Percentiles rank a stretch among this genome's conserved stretches.
phyloP scores from a whole-genome alignment of 2,113 vertebrate species.

The Corynorhinus townsendii region DNA sequence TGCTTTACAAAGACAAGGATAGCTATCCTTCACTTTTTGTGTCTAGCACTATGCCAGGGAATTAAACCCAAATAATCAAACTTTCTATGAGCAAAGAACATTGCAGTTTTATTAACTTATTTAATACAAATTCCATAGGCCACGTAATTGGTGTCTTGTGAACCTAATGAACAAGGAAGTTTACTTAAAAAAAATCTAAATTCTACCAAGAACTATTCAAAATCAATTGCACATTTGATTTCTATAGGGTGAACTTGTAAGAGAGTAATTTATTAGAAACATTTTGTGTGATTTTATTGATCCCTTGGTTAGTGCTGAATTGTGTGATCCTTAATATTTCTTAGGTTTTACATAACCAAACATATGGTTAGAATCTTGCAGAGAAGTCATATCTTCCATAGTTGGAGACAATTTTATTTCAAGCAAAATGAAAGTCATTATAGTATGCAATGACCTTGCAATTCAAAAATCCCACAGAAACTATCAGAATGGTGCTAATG shows the following conservation, averaged over 20 bases:
- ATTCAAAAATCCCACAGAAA: conserved; percentile 1
- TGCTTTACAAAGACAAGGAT: not conserved
- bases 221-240: conserved; percentile 11
- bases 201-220: not conserved
- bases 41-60: not conserved
- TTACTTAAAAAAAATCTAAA: not conserved
- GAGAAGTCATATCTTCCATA: not conserved
- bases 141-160: not conserved
- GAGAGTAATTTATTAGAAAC: not conserved
- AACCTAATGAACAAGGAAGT: not conserved
- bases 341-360: not conserved
- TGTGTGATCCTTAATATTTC: not conserved
- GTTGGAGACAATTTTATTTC: conserved; percentile 27
- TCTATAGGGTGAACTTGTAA: not conserved
- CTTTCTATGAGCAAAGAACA: not conserved
- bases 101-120: not conserved
- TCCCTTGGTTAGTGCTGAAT: not conserved
- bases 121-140: not conserved
- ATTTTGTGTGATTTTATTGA: not conserved
- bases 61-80: not conserved
- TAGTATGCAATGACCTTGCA: not conserved
- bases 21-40: not conserved
- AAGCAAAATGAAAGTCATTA: conserved; percentile 13
- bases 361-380: not conserved
- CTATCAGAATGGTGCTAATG: not conserved